Conservation (phyloP, 2,113 vertebrate genomes). For the Clarias gariepinus region DNA sequence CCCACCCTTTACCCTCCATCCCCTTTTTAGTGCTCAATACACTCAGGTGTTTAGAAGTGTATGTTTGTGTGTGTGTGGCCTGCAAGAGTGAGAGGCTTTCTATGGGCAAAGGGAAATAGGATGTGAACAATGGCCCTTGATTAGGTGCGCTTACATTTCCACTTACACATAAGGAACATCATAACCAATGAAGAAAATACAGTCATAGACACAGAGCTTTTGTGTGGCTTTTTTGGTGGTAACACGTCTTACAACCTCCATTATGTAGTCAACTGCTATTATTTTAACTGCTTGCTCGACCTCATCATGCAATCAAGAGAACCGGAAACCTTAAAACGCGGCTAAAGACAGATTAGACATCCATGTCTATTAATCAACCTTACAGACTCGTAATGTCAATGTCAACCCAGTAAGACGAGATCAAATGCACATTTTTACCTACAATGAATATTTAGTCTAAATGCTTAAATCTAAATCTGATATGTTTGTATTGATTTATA, state of each 20-base stretch:
- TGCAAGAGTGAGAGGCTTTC: slow-evolving; percentile 42
- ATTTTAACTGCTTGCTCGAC: slow-evolving; percentile 85
- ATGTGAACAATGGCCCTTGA: slow-evolving; percentile 29
- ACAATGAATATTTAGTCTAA: neutral
- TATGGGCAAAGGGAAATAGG: slow-evolving; percentile 58
- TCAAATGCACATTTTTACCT: neutral
- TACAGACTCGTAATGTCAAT: neutral
- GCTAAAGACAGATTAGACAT: slow-evolving; percentile 77
- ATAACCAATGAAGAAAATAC: neutral
- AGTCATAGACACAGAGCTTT: neutral
- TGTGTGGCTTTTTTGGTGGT: slow-evolving; percentile 49
- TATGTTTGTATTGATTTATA: neutral
- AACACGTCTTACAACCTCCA: slow-evolving; percentile 74
- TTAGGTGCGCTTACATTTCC: slow-evolving; percentile 11
- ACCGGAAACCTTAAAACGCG: slow-evolving; percentile 78
- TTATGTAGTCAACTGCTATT: slow-evolving; percentile 78
- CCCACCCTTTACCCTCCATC: slow-evolving; percentile 14
- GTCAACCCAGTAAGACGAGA: neutral
- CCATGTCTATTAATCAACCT: slow-evolving; percentile 45
- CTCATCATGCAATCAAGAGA: slow-evolving; percentile 82
- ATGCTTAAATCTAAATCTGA: neutral
- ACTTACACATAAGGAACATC: neutral
- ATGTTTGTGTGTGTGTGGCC: slow-evolving; percentile 9
- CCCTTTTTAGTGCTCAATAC: slow-evolving; percentile 54
- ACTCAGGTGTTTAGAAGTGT: slow-evolving; percentile 31